These are phyloP conservation scores for Brachionus rotundiformis DNA, from an alignment of 1,140 invertebrate species.

Conservation along the genomic window DNA sequence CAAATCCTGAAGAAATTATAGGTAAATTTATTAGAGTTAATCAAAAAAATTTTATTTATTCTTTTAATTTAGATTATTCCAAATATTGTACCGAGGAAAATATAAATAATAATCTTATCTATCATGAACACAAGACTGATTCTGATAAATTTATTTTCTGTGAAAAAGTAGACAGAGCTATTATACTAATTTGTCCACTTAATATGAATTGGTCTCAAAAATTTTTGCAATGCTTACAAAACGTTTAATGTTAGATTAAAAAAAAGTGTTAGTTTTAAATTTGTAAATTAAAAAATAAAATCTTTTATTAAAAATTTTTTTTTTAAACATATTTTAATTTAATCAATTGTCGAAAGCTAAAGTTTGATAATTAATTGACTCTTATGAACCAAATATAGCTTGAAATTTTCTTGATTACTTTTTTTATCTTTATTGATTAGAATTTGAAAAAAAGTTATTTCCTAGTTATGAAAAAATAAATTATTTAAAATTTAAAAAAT, in stretches of 20 bases:
- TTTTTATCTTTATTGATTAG: too few relatives aligned
- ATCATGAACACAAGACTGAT: constrained; percentile 28
- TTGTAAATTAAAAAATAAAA: neutral
- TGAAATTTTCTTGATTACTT: too few relatives aligned
- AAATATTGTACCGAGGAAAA: constrained; percentile 40
- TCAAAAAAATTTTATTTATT: neutral
- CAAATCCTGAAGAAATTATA: neutral
- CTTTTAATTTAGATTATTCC: neutral
- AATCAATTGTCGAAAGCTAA: too few relatives aligned
- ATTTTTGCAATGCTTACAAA: constrained; percentile 31
- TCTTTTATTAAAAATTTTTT: neutral
- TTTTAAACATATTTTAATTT: too few relatives aligned
- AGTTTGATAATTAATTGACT: too few relatives aligned
- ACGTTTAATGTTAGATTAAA: neutral
- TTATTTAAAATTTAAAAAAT: too few relatives aligned
- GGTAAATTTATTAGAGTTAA: neutral
- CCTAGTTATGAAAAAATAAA: too few relatives aligned
- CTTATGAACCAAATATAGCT: too few relatives aligned
- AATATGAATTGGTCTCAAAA: constrained; percentile 45
- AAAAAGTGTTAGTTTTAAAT: neutral
- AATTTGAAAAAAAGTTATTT: too few relatives aligned
- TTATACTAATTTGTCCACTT: constrained; percentile 26
- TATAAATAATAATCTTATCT: neutral
- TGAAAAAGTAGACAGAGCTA: neutral
- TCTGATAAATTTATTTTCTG: constrained; percentile 47